Percentiles rank a stretch among this genome's conserved stretches.
Conservation (phyloP, 2,113 vertebrate genomes). For the Prietella phreatophila region DNA sequence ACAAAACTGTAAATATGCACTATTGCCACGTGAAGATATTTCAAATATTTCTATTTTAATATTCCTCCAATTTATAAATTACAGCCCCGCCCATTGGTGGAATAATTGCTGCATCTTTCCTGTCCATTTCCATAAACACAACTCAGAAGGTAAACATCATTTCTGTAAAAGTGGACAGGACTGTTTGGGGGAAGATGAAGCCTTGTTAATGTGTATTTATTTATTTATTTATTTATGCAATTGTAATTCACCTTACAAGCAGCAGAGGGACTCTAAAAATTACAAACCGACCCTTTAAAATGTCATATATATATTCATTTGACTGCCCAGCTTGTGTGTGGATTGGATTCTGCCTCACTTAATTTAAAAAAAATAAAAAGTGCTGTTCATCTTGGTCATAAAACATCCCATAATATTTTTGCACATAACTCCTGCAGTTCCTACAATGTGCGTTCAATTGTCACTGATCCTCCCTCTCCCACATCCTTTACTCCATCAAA, state of each 20-base stretch:
- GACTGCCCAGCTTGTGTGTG: neutral
- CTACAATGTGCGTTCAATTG: neutral
- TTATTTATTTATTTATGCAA: too few relatives aligned
- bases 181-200: neutral
- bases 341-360: neutral
- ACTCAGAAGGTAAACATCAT: too few relatives aligned
- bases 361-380: neutral
- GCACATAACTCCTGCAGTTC: neutral
- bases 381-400: conserved; percentile 3
- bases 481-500: conserved; percentile 23
- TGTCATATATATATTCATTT: neutral
- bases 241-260: neutral
- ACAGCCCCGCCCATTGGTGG: too few relatives aligned
- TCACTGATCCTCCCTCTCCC: conserved; percentile 39
- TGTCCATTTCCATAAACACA: too few relatives aligned
- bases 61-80: too few relatives aligned
- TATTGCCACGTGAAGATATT: too few relatives aligned
- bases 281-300: neutral
- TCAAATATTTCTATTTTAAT: too few relatives aligned
- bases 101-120: too few relatives aligned
- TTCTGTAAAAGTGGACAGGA: neutral
- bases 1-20: too few relatives aligned
- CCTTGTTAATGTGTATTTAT: too few relatives aligned
- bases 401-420: neutral
- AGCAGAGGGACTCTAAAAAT: neutral